phyloP scores from a whole-genome alignment of 2,113 vertebrate species.

The Lynx canadensis region DNA sequence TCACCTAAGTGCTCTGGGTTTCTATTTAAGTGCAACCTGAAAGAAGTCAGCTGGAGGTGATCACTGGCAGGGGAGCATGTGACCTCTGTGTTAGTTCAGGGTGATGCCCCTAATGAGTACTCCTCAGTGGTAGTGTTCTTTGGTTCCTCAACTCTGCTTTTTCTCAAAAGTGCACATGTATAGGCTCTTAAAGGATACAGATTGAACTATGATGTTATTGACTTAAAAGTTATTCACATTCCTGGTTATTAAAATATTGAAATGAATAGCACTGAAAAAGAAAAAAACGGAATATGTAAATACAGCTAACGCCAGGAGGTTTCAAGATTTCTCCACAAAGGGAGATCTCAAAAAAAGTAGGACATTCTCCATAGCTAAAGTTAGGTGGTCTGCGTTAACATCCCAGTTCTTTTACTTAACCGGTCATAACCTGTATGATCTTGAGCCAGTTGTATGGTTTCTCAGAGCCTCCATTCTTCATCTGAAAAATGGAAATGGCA shows the following conservation, averaged over 20 bases:
- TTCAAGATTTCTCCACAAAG: background rate
- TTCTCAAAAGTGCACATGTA: background rate
- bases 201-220: background rate
- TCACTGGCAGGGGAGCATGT: background rate
- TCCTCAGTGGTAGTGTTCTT: background rate
- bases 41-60: background rate
- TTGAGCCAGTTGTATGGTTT: background rate
- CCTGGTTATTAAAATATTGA: background rate
- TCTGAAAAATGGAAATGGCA: background rate
- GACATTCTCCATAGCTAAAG: background rate
- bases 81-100: background rate
- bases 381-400: background rate
- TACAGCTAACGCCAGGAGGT: background rate
- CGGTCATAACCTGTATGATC: background rate
- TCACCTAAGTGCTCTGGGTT: background rate
- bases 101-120: background rate
- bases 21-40: background rate
- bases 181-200: background rate
- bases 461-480: background rate
- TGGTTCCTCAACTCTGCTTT: background rate
- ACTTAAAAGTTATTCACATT: slow-evolving; percentile 2
- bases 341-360: background rate
- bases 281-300: background rate
- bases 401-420: background rate
- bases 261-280: background rate